A percentile compares a stretch with the other conserved stretches of the same genome.
phyloP scores from a whole-genome alignment of 2,113 vertebrate species.

The Athene noctua region DNA sequence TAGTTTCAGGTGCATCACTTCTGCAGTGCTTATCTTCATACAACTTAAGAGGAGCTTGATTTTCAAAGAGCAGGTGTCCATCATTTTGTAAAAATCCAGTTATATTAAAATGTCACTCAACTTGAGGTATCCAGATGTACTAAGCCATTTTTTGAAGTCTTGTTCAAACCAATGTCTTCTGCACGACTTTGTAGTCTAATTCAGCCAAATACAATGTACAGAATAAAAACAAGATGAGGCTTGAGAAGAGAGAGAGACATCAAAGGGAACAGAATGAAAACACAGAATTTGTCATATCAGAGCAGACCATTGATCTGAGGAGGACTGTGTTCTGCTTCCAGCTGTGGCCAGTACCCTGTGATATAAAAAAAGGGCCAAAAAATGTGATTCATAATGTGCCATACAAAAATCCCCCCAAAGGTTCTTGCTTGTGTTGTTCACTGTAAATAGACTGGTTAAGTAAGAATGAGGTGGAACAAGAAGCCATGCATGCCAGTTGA shows the following conservation, averaged over 20 bases:
- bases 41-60: constrained; percentile 21
- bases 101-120: constrained; percentile 51
- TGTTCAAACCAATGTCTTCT: constrained; percentile 27
- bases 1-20: constrained; percentile 34
- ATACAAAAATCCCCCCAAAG: not conserved
- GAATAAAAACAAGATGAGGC: constrained; percentile 67
- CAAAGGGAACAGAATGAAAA: constrained; percentile 60
- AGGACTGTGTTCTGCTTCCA: constrained; percentile 47
- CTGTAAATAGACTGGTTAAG: not conserved
- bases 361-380: constrained; percentile 22
- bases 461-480: not conserved
- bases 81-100: constrained; percentile 48
- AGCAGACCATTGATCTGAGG: constrained; percentile 41
- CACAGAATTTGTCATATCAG: constrained; percentile 53
- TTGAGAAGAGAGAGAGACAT: constrained; percentile 40
- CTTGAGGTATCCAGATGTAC: constrained; percentile 48
- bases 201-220: constrained; percentile 42
- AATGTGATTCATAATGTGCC: constrained; percentile 3
- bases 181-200: constrained; percentile 60
- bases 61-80: constrained; percentile 63
- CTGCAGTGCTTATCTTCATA: constrained; percentile 33
- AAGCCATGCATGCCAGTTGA: not conserved
- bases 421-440: not conserved
- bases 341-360: constrained; percentile 31
- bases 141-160: constrained; percentile 55